Base-by-base conservation (phyloP, 1,140 invertebrate genomes). In the Acromyrmex charruanus region DNA sequence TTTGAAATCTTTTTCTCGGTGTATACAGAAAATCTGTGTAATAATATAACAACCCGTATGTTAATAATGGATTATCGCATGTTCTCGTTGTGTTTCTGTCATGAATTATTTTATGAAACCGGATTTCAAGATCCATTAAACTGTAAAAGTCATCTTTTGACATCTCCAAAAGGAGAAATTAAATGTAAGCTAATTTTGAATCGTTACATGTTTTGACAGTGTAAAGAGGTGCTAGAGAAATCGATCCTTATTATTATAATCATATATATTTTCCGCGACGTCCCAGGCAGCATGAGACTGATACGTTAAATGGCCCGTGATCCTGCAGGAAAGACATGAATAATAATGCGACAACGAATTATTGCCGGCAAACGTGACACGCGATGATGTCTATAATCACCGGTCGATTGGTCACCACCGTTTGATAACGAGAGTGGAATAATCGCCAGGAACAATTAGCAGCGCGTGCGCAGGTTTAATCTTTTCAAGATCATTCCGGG, bases 381-480 rank as follows among this genome's bases (percentile, higher is more conserved):
- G 35, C 51, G 79, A 59, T 49, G 79, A 82, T 51, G n/a, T 49
- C 18, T 69, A 49, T 82, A 74, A 82, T 82, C 55, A 74, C 25
- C 68, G 55, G 55, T 61, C 59, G 80, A 82, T 82, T 74, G 68
- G 53, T 31, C 35, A 25, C 21, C 53, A 35, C 5, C 53, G 55
- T 82, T 82, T 82, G 80, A 82, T 74, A 82, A 82, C 68, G 68
- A 74, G 66, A 82, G 65, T 21, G 25, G 53, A 61, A 82, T 82
- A 72, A 82, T 82, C 49, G 39, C 18, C 80, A 7, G 55, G 25
- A 74, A 44, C 25, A 74, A 61, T 82, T 74, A 82, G 61, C 28
- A 81, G 31, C 49, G 49, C 49, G 31, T 53, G 66, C 21, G 53
- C 25, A 3, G 2, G 28, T 0, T 39, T 51, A 21, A 74, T 72